Percentiles rank a stretch among this genome's conserved stretches.
phyloP scores from a whole-genome alignment of 2,113 vertebrate species.

The Ammodytes dubius region DNA sequence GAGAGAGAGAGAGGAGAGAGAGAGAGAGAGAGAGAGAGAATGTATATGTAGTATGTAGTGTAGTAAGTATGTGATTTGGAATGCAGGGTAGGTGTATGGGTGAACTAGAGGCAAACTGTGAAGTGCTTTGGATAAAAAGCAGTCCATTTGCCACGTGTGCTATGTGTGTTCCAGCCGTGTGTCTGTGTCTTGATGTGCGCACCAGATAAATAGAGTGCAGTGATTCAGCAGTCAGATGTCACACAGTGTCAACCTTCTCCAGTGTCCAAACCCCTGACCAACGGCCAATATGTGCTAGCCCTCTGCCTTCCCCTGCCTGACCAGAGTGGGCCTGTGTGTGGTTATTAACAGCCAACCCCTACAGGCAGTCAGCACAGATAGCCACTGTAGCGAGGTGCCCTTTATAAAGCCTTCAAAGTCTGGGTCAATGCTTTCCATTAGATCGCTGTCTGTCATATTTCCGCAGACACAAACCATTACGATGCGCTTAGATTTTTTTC shows the following conservation, averaged over 20 bases:
- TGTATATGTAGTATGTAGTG: too few relatives aligned
- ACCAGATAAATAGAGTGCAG: constrained; percentile 2
- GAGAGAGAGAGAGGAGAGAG: constrained; percentile 14
- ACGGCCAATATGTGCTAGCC: neutral
- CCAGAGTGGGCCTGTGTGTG: neutral
- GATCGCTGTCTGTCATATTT: neutral
- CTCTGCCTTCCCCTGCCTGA: constrained; percentile 9
- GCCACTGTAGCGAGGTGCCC: neutral
- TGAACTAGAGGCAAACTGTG: neutral
- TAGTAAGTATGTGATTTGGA: neutral
- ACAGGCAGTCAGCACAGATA: constrained; percentile 4
- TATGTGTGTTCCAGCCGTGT: constrained; percentile 1
- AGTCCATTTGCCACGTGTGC: neutral
- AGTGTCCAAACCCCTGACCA: constrained; percentile 7
- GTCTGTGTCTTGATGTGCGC: neutral
- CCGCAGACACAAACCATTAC: neutral
- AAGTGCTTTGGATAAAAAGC: neutral
- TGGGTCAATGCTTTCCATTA: constrained; percentile 10
- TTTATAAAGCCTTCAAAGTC: constrained; percentile 21
- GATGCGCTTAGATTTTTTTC: constrained; percentile 11
- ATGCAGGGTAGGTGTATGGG: neutral
- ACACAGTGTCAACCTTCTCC: constrained; percentile 21
- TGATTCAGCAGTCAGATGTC: constrained; percentile 36
- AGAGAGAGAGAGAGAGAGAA: neutral
- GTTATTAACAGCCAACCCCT: neutral